Base-by-base conservation (phyloP, 2,113 vertebrate species). In the Hoplias malabaricus region DNA sequence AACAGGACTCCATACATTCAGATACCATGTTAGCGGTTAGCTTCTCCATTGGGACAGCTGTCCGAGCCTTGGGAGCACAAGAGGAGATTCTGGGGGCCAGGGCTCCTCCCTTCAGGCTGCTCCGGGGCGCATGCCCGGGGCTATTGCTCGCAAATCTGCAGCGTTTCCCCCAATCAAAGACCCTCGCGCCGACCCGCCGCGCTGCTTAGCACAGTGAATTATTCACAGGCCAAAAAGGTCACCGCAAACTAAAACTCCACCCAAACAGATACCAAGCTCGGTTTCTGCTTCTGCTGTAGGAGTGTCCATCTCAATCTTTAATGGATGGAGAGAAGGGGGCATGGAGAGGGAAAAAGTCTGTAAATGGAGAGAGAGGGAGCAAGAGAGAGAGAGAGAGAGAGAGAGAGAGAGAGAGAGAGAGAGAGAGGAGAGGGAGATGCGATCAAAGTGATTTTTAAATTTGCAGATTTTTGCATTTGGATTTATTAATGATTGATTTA, bases 121-220 rank as follows among this genome's bases (percentile, higher is more conserved):
- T 89, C 73, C 77, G 86, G 91, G 92, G 91, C 84, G 80, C 75
- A 80, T 86, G 91, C 91, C 91, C 50, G 79, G 77, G 92, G 91
- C 91, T 85, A 92, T 88, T 82, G 82, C 87, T 92, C 87, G 84
- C 86, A 90, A 92, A 92, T 91, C 89, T 82, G 85, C 63, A 86
- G 83, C 86, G 82, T 82, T 88, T 89, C 89, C 88, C 80, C 80
- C 91, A 89, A 93, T 92, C 90, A 93, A 92, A 93, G 88, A 84
- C 82, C 80, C 73, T 79, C 79, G 86, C 84, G 88, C 75, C 74
- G 84, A 86, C 86, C 89, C 83, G 89, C 89, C 84, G 89, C 87
- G 89, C 85, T 89, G 81, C 89, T 90, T 89, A 89, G 81, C 57
- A 83, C 74, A 82, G 83, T 93, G 89, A 93, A 93, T 93, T 88